A percentile compares a stretch with the other conserved stretches of the same genome.
These are phyloP conservation scores for Parelbella ahira DNA, from an alignment of 2,888 invertebrate species.

Conservation along the genomic window DNA sequence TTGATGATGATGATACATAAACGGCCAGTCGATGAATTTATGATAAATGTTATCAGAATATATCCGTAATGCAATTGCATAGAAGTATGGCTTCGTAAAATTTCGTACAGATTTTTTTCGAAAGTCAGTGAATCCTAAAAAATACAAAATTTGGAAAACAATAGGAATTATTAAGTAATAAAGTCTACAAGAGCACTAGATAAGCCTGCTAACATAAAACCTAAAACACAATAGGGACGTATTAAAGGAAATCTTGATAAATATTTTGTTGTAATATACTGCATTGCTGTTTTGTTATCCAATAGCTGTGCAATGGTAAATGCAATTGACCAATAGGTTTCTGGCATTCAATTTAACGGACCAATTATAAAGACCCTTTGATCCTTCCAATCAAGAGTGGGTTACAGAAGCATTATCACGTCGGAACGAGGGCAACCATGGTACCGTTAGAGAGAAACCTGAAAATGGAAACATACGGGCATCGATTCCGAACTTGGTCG, in stretches of 20 bases:
- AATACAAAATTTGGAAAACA: too few species aligned
- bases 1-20: too few species aligned
- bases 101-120: too few species aligned
- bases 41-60: conserved; percentile 7
- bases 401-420: conserved; percentile 63
- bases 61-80: background rate
- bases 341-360: conserved; percentile 41
- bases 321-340: conserved; percentile 32
- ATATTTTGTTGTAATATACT: conserved; percentile 17
- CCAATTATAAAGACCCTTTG: conserved; percentile 50
- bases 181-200: conserved; percentile 9
- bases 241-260: conserved; percentile 25
- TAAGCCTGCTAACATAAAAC: conserved; percentile 13
- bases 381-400: conserved; percentile 45
- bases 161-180: conserved; percentile 9
- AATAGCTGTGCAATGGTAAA: conserved; percentile 14
- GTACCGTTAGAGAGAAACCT: conserved; percentile 57
- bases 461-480: conserved; percentile 44
- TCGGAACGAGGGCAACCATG: conserved; percentile 52
- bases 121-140: too few species aligned
- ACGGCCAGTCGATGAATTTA: too few species aligned
- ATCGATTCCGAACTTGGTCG: conserved; percentile 30
- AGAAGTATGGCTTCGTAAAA: too few species aligned
- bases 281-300: conserved; percentile 21
- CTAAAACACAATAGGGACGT: conserved; percentile 6